Evolutionary conservation across 2,888 invertebrate genomes (phyloP).

Genomic region (Polydrusus tereticollis): DNA sequence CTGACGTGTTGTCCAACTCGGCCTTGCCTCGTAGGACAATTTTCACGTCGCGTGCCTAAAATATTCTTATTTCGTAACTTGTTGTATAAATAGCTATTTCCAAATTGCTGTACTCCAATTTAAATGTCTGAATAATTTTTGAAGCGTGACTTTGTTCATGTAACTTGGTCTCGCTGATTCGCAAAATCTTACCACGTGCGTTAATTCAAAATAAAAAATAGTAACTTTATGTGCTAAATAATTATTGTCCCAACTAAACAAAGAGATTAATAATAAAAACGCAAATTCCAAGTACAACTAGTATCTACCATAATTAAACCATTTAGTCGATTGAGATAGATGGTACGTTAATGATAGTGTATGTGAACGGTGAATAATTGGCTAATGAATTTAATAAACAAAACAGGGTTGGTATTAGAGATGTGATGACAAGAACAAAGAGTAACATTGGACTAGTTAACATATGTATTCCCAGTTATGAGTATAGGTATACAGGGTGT

Average conservation of each 20-base stretch:
- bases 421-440: conserved; percentile 19
- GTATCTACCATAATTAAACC: conserved; percentile 35
- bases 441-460: background rate
- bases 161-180: no score
- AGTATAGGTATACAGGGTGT: no score
- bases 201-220: background rate
- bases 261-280: conserved; percentile 14
- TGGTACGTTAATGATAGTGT: conserved; percentile 44
- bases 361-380: conserved; percentile 40
- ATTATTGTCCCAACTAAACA: conserved; percentile 3
- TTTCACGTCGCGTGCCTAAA: no score
- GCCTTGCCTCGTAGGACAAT: no score
- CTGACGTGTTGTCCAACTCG: no score
- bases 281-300: conserved; percentile 33
- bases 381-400: conserved; percentile 38
- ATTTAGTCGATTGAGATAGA: conserved; percentile 42
- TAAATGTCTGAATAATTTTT: no score
- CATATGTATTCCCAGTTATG: background rate
- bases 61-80: no score
- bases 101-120: no score
- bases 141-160: no score
- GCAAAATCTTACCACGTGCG: background rate
- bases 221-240: background rate
- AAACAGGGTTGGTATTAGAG: background rate
- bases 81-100: no score